Base-by-base conservation (phyloP, 1,140 invertebrate species). In the Stenopsyche tienmushanensis region DNA sequence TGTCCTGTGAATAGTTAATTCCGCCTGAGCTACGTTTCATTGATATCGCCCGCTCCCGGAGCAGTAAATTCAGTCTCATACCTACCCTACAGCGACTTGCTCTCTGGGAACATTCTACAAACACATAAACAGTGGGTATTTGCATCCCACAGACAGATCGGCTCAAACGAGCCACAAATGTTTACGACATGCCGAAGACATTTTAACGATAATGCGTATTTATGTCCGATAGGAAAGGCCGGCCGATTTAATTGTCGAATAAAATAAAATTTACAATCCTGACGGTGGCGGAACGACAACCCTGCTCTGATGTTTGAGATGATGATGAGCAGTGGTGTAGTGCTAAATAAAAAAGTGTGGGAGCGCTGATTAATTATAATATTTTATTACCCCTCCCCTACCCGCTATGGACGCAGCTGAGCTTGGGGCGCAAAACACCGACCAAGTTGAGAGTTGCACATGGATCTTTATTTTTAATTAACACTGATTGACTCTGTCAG, bases 161-260 rank as follows among this genome's bases (percentile, higher is more conserved):
- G 67, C 71, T 72, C 66, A 67, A 47, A 47, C 67, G 67, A 29
- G 55, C 41, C 50, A 29, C 54, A 49, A 41, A 63, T 62, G 58
- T 69, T 66, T 66, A 66, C 59, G 57, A 62, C 64, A 24, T 34
- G 49, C 45, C 50, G 58, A 66, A 65, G 78, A 80, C 77, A 73
- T 75, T 77, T 80, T 79, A 79, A 79, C 77, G 77, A 80, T 79
- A 80, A 80, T 80, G 67, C 67, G 64, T 69, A 69, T 77, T 78
- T 79, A 80, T 75, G 75, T 72, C 69, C 72, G 75, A 67, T 75
- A 73, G 73, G 77, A 78, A 79, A 78, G 77, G 74, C 71, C 72
- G 74, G 71, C 73, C 73, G 58, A 69, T 77, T 80, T 79, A 78
- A 79, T 80, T 79, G 78, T 77, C 76, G 74, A 77, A 80, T 80